phyloP scores from a whole-genome alignment of 2,797 vertebrate species.

The Smutsia gigantea region DNA sequence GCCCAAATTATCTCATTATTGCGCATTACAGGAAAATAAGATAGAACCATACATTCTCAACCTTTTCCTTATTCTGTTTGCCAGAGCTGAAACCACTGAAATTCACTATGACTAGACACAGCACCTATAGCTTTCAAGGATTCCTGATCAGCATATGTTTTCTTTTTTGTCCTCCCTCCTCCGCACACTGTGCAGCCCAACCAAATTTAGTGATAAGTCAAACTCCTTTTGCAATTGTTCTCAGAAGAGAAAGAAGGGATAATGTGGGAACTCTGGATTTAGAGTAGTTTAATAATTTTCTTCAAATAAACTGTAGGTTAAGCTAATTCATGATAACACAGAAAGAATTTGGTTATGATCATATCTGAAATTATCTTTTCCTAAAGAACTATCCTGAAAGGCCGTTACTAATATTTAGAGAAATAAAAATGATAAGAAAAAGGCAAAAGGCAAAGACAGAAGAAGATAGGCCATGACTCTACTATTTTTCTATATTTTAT shows the following conservation, averaged over 20 bases:
- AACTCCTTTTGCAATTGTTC: background rate
- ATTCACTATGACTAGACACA: background rate
- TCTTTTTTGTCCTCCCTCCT: background rate
- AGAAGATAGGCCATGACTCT: background rate
- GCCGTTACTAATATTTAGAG: background rate
- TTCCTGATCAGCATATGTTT: background rate
- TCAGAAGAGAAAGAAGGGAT: background rate
- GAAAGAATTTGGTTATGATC: background rate
- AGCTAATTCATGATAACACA: slow-evolving; percentile 16
- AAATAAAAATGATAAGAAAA: background rate
- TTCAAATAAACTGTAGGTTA: background rate
- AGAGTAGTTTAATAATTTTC: background rate
- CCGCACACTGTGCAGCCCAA: background rate
- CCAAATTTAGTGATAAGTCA: accelerated
- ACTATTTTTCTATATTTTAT: background rate
- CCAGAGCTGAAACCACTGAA: background rate
- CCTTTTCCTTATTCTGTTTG: background rate
- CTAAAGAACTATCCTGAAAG: slow-evolving; percentile 31
- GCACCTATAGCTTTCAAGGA: background rate
- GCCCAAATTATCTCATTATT: slow-evolving; percentile 27
- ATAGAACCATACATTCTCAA: background rate
- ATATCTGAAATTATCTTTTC: background rate
- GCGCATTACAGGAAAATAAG: slow-evolving; percentile 26
- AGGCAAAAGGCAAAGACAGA: background rate
- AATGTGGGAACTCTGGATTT: background rate